These are phyloP conservation scores for Rafetus swinhoei DNA, from an alignment of 2,113 vertebrate genomes.

Conservation along the genomic window DNA sequence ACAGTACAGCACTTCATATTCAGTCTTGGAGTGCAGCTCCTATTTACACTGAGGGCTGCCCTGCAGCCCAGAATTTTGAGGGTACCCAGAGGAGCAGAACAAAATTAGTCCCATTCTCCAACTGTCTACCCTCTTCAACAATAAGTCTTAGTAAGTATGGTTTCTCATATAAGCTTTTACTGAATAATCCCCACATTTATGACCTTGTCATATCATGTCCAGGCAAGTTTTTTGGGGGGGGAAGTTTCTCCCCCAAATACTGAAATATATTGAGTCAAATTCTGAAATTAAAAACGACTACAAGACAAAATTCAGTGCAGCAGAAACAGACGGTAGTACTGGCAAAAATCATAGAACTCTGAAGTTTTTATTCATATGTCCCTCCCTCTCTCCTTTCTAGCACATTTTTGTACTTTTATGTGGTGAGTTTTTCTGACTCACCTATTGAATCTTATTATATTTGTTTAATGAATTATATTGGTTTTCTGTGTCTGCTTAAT, in stretches of 20 bases:
- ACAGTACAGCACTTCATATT: neutral
- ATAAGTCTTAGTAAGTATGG: neutral
- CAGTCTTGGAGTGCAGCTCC: neutral
- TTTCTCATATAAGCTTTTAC: neutral
- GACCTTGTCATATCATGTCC: neutral
- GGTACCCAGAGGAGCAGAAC: neutral
- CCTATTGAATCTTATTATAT: constrained; percentile 1
- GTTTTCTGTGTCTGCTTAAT: neutral
- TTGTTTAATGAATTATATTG: neutral
- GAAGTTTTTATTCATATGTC: neutral
- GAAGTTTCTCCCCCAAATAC: too few species aligned
- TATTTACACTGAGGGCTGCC: neutral
- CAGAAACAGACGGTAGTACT: neutral
- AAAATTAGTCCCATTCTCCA: neutral
- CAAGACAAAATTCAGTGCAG: neutral
- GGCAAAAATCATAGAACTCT: neutral
- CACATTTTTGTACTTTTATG: neutral
- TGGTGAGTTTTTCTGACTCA: constrained; percentile 16
- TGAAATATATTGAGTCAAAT: too few species aligned
- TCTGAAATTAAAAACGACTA: neutral
- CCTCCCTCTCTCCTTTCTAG: neutral
- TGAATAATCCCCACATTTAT: neutral
- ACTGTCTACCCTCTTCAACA: neutral
- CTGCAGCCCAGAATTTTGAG: neutral
- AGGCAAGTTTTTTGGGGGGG: neutral